Base-by-base conservation (phyloP, 2,113 vertebrate species). In the Phaetusa simplex region DNA sequence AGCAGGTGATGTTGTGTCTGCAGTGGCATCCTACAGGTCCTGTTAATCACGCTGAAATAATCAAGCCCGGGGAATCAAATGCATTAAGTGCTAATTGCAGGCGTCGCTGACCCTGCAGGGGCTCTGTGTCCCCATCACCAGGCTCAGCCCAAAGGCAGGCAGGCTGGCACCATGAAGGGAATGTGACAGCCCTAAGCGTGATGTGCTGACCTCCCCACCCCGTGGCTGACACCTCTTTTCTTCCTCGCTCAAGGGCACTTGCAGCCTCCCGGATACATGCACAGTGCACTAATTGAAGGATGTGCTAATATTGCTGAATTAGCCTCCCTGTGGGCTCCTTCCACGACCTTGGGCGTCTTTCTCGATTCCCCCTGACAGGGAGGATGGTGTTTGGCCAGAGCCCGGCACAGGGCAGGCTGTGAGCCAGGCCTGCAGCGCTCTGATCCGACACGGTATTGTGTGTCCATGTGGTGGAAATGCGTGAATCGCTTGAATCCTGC, bases 391-490 rank as follows among this genome's bases (percentile, higher is more conserved):
- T 86, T 70, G 53, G 26, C 36, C 53, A 53, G n/a, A 69, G 12
- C 14, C 23, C 5, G 24, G 36, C 32, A 47, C 1, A 9, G 13
- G 38, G 27, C 21, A 64, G 45, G 42, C 66, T 72, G 61, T 38
- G 13, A 71, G 50, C 65, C 47, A 79, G 52, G 61, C 12, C 59
- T 19, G 50, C 80, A n/a, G 69, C 4, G 24, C 20, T 69, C 29
- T 79, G 45, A 38, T 85, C 65, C 8, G 14, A 72, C 38, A 21
- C 0, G 0, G 38, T 20, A 23, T 32, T 0, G 1, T 0, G 0
- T 42, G 49, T 52, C 61, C 77, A 8, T 24, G 29, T 12, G 49
- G 50, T 69, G 24, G 70, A 89, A 95, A 85, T 22, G 42, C 1
- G 3, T 7, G 34, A 91, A 79, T 84, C 61, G 15, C 72, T 50